A percentile compares a stretch with the other conserved stretches of the same genome.
Conservation (phyloP, 1,140 invertebrate genomes). For the Polypedilum pembai region DNA sequence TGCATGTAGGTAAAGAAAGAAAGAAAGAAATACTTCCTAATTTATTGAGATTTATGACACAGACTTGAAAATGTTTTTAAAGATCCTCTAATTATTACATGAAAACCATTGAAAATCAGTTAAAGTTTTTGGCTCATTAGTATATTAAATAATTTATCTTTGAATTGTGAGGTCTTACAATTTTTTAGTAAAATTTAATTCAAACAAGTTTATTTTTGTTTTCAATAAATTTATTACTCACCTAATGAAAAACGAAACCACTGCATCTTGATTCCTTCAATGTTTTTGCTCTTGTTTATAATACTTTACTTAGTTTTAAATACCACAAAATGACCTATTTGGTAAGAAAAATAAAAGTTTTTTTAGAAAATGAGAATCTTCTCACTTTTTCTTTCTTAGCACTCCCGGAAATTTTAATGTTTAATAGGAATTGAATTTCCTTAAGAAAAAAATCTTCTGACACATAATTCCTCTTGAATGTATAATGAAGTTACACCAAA, state of each 20-base stretch:
- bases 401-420: not conserved
- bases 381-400: not conserved
- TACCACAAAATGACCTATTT: not conserved
- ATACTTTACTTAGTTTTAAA: not conserved
- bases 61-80: too few relatives aligned
- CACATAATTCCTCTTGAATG: not conserved
- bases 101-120: not conserved
- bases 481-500: not conserved
- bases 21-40: too few relatives aligned
- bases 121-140: not conserved
- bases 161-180: not conserved
- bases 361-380: not conserved
- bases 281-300: not conserved
- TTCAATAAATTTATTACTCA: not conserved
- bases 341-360: not conserved
- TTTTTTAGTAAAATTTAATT: too few relatives aligned
- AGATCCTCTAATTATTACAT: not conserved
- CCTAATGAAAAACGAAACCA: constrained; percentile 16
- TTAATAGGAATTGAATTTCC: not conserved
- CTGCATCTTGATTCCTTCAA: not conserved
- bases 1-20: too few relatives aligned
- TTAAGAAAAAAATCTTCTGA: not conserved
- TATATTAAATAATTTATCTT: not conserved
- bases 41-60: too few relatives aligned
- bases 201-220: not conserved